Conservation (phyloP, 2,797 vertebrate species). For the Uromys caudimaculatus region DNA sequence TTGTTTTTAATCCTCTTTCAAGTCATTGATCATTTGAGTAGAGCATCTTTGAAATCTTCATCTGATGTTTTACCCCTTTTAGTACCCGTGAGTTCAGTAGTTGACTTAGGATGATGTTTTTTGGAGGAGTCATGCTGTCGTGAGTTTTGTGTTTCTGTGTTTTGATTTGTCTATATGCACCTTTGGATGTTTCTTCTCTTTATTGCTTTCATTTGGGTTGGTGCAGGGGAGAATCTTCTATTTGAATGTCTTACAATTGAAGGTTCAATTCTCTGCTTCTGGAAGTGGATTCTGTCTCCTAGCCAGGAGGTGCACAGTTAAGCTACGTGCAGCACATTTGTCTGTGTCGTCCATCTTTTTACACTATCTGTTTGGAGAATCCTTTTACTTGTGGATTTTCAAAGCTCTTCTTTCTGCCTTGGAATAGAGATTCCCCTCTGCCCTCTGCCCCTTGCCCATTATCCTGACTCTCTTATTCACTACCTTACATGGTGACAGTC, state of each 20-base stretch:
- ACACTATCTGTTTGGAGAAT: no score
- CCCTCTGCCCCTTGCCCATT: background rate
- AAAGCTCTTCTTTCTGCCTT: background rate
- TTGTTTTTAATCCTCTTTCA: background rate
- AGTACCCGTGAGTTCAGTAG: background rate
- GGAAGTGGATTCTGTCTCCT: background rate
- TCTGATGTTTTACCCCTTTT: background rate
- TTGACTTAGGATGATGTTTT: background rate
- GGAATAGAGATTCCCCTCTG: background rate
- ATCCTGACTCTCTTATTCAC: background rate
- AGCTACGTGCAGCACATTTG: background rate
- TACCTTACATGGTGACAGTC: background rate
- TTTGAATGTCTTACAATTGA: background rate
- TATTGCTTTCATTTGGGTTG: background rate
- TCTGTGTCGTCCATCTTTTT: background rate
- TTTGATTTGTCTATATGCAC: background rate
- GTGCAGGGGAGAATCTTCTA: background rate
- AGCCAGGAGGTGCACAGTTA: background rate
- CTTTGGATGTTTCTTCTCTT: background rate
- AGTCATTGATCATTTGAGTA: background rate
- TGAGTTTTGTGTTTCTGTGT: background rate
- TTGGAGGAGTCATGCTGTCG: background rate
- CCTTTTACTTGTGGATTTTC: background rate
- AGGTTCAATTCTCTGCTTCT: background rate
- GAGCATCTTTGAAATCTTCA: background rate